Conservation (phyloP, 2,888 invertebrate genomes). For the Odontocerum albicorne region DNA sequence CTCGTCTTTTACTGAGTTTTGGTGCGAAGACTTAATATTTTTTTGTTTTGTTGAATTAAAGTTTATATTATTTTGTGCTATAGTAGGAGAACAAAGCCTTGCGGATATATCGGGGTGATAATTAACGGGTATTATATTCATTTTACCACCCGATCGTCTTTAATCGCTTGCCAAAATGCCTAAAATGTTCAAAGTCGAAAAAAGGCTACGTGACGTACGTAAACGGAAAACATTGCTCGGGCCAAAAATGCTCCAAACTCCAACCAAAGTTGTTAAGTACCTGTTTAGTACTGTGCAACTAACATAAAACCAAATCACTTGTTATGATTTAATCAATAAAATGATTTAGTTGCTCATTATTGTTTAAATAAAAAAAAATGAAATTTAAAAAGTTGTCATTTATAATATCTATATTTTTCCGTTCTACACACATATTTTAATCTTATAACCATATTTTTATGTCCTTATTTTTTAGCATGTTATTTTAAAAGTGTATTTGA, state of each 20-base stretch:
- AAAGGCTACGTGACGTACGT: conserved; percentile 28
- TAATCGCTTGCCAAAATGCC: conserved; percentile 13
- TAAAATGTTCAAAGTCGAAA: conserved; percentile 28
- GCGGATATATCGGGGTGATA: conserved; percentile 20
- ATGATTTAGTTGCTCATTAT: too few relatives aligned
- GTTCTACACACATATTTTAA: too few relatives aligned
- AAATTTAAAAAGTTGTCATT: too few relatives aligned
- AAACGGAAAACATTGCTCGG: conserved; percentile 25
- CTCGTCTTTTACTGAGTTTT: conserved; percentile 23
- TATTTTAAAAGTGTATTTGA: too few relatives aligned
- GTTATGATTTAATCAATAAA: too few relatives aligned
- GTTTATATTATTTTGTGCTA: conserved; percentile 21
- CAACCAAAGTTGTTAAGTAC: too few relatives aligned
- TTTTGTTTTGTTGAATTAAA: conserved; percentile 28
- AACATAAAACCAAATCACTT: too few relatives aligned
- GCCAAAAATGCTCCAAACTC: conserved; percentile 16
- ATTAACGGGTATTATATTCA: conserved; percentile 25
- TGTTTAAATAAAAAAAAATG: too few relatives aligned
- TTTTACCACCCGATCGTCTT: conserved; percentile 18
- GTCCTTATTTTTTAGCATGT: too few relatives aligned
- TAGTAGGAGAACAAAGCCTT: conserved; percentile 10
- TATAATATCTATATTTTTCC: too few relatives aligned
- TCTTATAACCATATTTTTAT: too few relatives aligned
- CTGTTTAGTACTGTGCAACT: too few relatives aligned
- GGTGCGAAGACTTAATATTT: conserved; percentile 17